These are phyloP conservation scores for Pelvicachromis taeniatus DNA, from an alignment of 2,113 vertebrate species.

Conservation along the genomic window DNA sequence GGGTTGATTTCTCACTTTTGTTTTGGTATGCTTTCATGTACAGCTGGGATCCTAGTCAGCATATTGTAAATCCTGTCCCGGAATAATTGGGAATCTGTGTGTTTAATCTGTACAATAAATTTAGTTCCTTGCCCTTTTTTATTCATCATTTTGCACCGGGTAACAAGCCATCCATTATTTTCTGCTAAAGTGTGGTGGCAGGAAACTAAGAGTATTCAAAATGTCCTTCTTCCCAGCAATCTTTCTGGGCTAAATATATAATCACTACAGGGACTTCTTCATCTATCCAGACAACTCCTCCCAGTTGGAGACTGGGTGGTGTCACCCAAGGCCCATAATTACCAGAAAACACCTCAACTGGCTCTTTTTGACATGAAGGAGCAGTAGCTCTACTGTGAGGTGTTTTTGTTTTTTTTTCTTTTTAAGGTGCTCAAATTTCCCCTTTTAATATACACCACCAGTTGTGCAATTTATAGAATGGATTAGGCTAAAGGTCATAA, in stretches of 20 bases:
- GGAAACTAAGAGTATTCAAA: background rate
- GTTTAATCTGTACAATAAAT: too few relatives aligned
- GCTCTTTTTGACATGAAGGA: background rate
- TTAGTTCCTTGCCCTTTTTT: too few relatives aligned
- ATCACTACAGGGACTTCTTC: background rate
- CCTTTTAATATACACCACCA: background rate
- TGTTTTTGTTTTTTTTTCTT: too few relatives aligned
- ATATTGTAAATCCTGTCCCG: too few relatives aligned
- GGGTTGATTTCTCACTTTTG: too few relatives aligned
- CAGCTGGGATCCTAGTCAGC: too few relatives aligned
- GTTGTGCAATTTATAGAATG: too few relatives aligned
- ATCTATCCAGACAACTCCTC: background rate
- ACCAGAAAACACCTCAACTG: background rate
- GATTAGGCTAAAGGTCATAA: too few relatives aligned
- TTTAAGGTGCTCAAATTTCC: rapidly evolving
- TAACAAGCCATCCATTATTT: background rate
- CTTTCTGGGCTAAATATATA: background rate
- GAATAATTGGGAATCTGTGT: too few relatives aligned
- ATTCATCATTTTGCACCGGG: too few relatives aligned
- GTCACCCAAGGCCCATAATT: background rate
- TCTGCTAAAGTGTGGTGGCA: background rate
- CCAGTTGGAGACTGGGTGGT: background rate
- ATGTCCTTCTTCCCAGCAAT: background rate
- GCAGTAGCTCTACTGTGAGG: background rate
- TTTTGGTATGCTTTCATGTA: too few relatives aligned